Base-by-base conservation (phyloP, 2,888 invertebrate species). In the Heteropelma amictum region DNA sequence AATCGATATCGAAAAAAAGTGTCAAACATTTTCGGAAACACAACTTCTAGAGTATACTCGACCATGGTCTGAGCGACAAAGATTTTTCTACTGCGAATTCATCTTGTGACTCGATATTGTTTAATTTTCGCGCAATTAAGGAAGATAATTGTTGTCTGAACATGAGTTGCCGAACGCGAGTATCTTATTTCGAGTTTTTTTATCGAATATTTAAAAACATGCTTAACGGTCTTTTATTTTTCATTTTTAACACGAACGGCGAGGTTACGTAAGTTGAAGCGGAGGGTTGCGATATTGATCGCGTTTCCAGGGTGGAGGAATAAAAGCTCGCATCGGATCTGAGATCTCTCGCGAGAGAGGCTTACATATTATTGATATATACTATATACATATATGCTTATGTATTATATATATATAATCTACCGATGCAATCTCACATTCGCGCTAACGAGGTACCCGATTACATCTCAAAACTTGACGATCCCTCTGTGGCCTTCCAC, bases 361-460 rank as follows among this genome's bases (percentile, higher is more conserved):
- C 40, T 56, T 54, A 21, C 10, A 28, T 7, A 28, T 19, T 26
- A 35, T 49, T 49, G 14, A 19, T 33, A n/a, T n/a, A n/a, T n/a
- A n/a, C 38, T 40, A 19, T 58, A 49, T 47, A 30, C 8, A 33
- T 53, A 65, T 42, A 54, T 33, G 4, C n/a, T 21, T 6, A 38
- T 12, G 38, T 56, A 23, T 38, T n/a, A n/a, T n/a, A 38, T 28
- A 58, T 30, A 58, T 26, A 40, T 26, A 35, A 35, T n/a, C 38
- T 42, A 63, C 70, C 65, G 77, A 79, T 78, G 80, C 70, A 79
- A 77, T 81, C 79, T 80, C 65, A 71, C 74, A 78, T 77, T 79
- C 72, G 68, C 76, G 77, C 74, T 81, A 83, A 82, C 80, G 79
- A 82, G 80, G 47, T 63, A 68, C 76, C 72, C 77, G 80, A 81